Conservation (phyloP, 92 coral and sea anemone genomes). For the Palythoa grandis region DNA sequence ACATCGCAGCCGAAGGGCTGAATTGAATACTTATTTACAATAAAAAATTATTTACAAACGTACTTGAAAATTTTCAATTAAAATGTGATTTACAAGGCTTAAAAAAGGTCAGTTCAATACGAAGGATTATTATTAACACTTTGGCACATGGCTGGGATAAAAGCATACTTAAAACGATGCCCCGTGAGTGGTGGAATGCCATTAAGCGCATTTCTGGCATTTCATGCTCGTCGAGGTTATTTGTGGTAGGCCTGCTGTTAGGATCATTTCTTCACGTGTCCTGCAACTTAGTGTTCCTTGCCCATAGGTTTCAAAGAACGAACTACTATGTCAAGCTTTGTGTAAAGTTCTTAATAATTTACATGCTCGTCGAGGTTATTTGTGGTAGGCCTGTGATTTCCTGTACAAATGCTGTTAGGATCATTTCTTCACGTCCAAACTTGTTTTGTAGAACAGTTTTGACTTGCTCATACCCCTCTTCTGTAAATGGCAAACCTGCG, state of each 20-base stretch:
- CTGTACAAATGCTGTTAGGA: conserved; percentile 29
- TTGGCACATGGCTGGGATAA: no score
- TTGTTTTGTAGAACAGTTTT: conserved; percentile 34
- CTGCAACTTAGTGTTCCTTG: conserved; percentile 23
- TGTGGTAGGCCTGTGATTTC: conserved; percentile 34
- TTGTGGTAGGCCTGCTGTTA: conserved; percentile 36
- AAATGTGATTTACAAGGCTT: no score
- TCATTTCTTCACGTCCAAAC: conserved; percentile 33
- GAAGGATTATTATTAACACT: no score
- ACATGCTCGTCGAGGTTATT: conserved; percentile 51
- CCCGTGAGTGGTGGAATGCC: no score
- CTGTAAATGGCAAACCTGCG: conserved; percentile 43
- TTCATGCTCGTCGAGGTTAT: conserved; percentile 40
- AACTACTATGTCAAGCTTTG: conserved; percentile 23
- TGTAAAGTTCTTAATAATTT: conserved; percentile 42
- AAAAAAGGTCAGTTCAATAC: no score
- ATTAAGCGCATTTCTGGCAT: no score
- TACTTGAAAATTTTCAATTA: no score
- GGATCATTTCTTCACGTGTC: conserved; percentile 28
- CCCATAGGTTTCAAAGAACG: conserved; percentile 43
- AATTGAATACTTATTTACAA: no score
- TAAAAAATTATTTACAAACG: no score
- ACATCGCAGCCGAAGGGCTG: no score
- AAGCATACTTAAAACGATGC: no score
- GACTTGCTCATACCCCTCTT: conserved; percentile 43